These are phyloP conservation scores for Ladona fulva DNA, from an alignment of 1,140 invertebrate species.

Conservation along the genomic window DNA sequence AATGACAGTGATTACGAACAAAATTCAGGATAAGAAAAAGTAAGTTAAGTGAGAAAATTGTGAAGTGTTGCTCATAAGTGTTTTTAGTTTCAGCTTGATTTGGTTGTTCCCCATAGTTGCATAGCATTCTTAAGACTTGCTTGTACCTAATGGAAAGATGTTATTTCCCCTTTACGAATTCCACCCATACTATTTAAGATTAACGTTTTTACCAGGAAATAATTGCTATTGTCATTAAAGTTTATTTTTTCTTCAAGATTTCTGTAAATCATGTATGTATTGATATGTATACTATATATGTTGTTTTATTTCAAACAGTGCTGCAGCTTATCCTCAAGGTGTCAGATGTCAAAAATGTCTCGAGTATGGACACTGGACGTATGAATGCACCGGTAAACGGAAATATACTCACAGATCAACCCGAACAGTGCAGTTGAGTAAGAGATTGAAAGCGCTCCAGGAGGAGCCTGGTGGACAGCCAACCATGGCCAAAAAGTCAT, in stretches of 20 bases:
- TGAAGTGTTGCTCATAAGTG: no score
- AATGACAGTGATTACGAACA: not conserved
- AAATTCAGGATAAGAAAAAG: not conserved
- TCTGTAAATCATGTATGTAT: not conserved
- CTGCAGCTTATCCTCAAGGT: not conserved
- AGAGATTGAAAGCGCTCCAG: slow-evolving; percentile 45
- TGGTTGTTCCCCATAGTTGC: no score
- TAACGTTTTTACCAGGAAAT: not conserved
- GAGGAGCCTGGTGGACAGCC: not conserved
- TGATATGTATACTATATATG: not conserved
- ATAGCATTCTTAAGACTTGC: no score
- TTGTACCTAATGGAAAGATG: no score
- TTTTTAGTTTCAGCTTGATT: no score
- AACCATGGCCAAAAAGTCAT: not conserved
- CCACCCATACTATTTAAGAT: no score
- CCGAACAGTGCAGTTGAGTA: slow-evolving; percentile 68
- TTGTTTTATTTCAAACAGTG: not conserved
- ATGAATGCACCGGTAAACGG: slow-evolving; percentile 82
- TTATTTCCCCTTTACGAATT: no score
- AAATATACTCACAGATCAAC: slow-evolving; percentile 77
- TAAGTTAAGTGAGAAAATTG: not conserved
- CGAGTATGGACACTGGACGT: slow-evolving; percentile 86
- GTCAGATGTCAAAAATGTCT: slow-evolving; percentile 79
- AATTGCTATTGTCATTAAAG: not conserved
- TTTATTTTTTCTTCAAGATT: not conserved